Conservation (phyloP, 2,113 vertebrate genomes). For the Ochotona curzoniae region DNA sequence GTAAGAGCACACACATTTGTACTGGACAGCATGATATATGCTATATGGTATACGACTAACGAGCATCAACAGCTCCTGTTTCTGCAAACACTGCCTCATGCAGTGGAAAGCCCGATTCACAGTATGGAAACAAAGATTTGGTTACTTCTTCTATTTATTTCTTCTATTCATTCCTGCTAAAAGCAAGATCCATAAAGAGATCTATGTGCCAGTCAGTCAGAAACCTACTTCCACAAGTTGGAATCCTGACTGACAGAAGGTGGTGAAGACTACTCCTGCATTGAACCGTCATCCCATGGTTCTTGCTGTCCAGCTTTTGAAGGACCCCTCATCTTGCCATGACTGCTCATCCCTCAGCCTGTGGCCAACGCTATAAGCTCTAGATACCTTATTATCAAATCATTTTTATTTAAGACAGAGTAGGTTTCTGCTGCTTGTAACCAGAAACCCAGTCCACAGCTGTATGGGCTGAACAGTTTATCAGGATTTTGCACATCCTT, state of each 20-base stretch:
- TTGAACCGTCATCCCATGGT: background rate
- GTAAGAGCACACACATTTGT: background rate
- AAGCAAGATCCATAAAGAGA: background rate
- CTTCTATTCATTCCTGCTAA: slow-evolving; percentile 20
- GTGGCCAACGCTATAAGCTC: background rate
- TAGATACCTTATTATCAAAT: background rate
- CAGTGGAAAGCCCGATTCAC: too few relatives aligned
- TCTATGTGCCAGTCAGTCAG: background rate
- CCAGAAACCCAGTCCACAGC: background rate
- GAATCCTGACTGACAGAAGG: background rate
- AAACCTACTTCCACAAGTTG: background rate
- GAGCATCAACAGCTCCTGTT: background rate
- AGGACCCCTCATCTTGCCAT: background rate
- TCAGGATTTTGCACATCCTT: background rate
- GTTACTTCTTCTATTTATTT: background rate
- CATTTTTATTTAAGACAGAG: background rate
- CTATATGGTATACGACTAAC: background rate
- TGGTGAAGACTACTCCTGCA: background rate
- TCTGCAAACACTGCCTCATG: background rate
- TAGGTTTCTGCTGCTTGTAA: background rate
- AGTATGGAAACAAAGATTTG: too few relatives aligned
- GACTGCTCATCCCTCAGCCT: background rate
- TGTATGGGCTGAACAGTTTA: background rate
- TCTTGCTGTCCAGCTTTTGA: background rate
- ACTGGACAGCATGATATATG: background rate